Percentiles rank a stretch among this genome's conserved stretches.
Evolutionary conservation across 2,888 invertebrate species (phyloP).

Genomic region (Isoperla grammatica): DNA sequence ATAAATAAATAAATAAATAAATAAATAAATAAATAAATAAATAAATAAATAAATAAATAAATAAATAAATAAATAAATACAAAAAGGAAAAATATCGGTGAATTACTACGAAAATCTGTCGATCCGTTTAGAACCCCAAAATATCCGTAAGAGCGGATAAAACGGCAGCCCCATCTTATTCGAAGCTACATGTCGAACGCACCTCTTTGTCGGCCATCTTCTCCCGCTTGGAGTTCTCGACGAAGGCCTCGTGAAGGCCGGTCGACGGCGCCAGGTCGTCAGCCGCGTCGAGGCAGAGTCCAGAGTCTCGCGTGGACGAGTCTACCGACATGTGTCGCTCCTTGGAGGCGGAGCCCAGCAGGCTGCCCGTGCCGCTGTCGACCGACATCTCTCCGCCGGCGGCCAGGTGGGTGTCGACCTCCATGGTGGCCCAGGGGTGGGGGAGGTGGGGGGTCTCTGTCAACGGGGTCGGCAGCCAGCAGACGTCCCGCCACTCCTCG

Average conservation of each 20-base stretch:
- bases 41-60: too few relatives aligned
- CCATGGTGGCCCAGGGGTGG: conserved; percentile 42
- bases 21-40: too few relatives aligned
- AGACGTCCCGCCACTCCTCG: conserved; percentile 49
- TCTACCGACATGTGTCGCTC: conserved; percentile 31
- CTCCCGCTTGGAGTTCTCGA: not conserved
- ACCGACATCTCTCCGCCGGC: conserved; percentile 18
- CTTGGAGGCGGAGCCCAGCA: conserved; percentile 21
- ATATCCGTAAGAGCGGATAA: too few relatives aligned
- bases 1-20: too few relatives aligned
- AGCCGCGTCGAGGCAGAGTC: conserved; percentile 17
- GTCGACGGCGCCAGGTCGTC: not conserved
- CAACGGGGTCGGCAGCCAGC: conserved; percentile 46
- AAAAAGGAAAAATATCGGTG: too few relatives aligned
- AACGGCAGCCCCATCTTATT: too few relatives aligned
- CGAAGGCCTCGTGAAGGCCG: not conserved
- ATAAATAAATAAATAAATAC: too few relatives aligned
- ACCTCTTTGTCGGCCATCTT: not conserved
- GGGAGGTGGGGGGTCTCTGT: conserved; percentile 47
- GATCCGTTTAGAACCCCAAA: too few relatives aligned
- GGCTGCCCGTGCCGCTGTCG: conserved; percentile 26
- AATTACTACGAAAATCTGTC: too few relatives aligned
- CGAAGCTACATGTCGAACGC: too few relatives aligned
- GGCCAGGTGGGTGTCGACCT: conserved; percentile 32
- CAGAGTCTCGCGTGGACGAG: conserved; percentile 27